These are phyloP conservation scores for Xenopus petersii DNA, from an alignment of 2,797 vertebrate genomes.

Conservation along the genomic window DNA sequence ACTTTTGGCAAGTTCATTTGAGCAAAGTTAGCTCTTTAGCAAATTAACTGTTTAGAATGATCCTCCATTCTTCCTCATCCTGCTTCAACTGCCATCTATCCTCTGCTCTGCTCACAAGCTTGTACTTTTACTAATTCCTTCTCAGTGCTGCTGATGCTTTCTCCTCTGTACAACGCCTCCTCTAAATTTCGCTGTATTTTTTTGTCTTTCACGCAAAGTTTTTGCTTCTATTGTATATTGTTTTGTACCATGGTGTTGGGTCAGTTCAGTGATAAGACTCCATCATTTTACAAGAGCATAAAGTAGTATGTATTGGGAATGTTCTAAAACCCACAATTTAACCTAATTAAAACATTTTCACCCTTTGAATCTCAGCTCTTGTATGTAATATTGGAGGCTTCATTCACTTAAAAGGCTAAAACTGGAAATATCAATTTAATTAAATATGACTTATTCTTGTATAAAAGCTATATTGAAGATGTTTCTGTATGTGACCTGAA, in stretches of 20 bases:
- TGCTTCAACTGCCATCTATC: not conserved
- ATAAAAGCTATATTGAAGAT: not conserved
- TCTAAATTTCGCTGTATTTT: conserved; percentile 2
- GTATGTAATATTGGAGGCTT: not conserved
- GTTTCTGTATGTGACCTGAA: not conserved
- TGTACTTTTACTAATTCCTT: conserved; percentile 28
- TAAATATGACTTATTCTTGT: not conserved
- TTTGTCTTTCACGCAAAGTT: not conserved
- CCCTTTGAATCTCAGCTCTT: not conserved
- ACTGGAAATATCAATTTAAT: not conserved
- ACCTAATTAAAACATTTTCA: not conserved
- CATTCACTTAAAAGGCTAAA: not conserved
- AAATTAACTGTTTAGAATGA: too few relatives aligned
- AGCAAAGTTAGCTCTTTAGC: too few relatives aligned
- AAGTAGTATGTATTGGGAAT: too few relatives aligned
- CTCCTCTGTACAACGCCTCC: not conserved
- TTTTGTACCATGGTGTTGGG: not conserved
- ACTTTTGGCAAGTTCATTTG: too few relatives aligned
- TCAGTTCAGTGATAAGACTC: not conserved
- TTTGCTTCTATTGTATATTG: not conserved
- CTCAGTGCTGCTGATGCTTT: conserved; percentile 32
- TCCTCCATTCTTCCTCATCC: not conserved
- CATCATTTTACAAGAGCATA: too few relatives aligned
- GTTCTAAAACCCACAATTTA: too few relatives aligned
- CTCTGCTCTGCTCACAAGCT: not conserved